Evolutionary conservation across 2,888 invertebrate species (phyloP).

Genomic region (Nymphalis urticae): DNA sequence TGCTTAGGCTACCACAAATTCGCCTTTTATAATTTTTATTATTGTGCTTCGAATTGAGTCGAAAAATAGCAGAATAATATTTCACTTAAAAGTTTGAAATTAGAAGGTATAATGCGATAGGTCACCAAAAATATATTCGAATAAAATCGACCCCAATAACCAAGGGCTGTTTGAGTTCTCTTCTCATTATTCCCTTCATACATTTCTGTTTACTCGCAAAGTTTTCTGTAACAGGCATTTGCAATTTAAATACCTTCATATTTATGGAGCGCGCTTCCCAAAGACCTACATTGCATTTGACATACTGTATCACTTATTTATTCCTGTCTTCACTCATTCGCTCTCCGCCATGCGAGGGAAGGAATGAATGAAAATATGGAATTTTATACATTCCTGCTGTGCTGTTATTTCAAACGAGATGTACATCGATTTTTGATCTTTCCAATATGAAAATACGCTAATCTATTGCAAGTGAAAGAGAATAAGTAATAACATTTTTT

Average conservation of each 20-base stretch:
- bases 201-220: conserved; percentile 31
- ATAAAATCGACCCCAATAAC: conserved; percentile 19
- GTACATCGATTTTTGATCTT: neutral
- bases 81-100: too few relatives aligned
- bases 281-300: conserved; percentile 36
- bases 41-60: too few relatives aligned
- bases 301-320: conserved; percentile 36
- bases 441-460: neutral
- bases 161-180: conserved; percentile 12
- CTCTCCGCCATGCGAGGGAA: conserved; percentile 16
- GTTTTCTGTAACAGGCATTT: conserved; percentile 32
- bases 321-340: conserved; percentile 31
- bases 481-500: neutral
- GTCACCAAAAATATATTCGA: neutral
- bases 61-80: too few relatives aligned
- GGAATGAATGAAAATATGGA: conserved; percentile 1
- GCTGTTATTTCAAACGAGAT: neutral
- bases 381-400: neutral
- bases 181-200: conserved; percentile 30
- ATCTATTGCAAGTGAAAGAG: neutral
- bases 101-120: too few relatives aligned
- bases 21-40: too few relatives aligned
- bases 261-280: conserved; percentile 35
- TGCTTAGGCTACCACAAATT: too few relatives aligned
- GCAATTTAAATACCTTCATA: conserved; percentile 36